These are phyloP conservation scores for Tetragnatha versicolor DNA, from an alignment of 1,140 invertebrate genomes.

Conservation along the genomic window DNA sequence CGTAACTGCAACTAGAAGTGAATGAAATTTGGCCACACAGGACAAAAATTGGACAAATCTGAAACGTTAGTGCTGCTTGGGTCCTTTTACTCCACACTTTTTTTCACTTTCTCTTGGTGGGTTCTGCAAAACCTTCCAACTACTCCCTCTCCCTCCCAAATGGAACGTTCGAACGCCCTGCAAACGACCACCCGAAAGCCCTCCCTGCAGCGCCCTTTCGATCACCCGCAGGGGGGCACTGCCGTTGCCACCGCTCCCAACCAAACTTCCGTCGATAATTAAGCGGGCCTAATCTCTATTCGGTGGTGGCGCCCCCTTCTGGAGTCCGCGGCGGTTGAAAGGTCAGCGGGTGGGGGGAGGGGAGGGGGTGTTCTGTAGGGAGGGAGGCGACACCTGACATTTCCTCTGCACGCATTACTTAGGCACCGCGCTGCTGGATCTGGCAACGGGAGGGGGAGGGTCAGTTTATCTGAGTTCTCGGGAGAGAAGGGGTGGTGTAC, in stretches of 20 bases:
- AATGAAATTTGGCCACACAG: too few relatives aligned
- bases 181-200: too few relatives aligned
- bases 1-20: too few relatives aligned
- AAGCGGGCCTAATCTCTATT: conserved; percentile 19
- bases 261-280: conserved; percentile 21
- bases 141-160: too few relatives aligned
- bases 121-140: too few relatives aligned
- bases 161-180: too few relatives aligned
- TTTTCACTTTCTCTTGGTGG: background rate
- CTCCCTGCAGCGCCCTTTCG: too few relatives aligned
- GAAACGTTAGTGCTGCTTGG: too few relatives aligned
- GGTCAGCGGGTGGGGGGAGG: conserved; percentile 8
- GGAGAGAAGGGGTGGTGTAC: conserved; percentile 9
- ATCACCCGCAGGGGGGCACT: too few relatives aligned
- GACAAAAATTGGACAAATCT: too few relatives aligned
- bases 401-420: conserved; percentile 53
- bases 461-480: conserved; percentile 39
- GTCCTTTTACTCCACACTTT: background rate
- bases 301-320: conserved; percentile 44
- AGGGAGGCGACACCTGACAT: conserved; percentile 53
- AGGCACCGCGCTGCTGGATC: conserved; percentile 25
- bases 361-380: background rate
- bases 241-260: background rate
- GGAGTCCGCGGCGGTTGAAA: conserved; percentile 12
- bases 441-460: conserved; percentile 42